Conservation (phyloP, 2,797 vertebrate species). For the Clarias pachynema region DNA sequence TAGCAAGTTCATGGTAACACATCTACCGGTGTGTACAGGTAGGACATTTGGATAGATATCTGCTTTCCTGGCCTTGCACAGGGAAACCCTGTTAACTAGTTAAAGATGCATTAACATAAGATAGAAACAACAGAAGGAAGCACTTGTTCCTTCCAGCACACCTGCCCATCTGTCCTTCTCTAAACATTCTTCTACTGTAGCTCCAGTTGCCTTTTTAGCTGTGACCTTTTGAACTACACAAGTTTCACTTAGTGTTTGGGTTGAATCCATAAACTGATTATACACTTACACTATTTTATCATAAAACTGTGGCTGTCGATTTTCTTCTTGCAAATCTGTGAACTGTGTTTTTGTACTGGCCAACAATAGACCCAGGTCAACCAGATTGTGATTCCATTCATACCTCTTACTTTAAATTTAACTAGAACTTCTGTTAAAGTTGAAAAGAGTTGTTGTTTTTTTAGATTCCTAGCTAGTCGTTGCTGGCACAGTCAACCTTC, state of each 20-base stretch:
- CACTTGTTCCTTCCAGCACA: background rate
- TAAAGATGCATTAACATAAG: background rate
- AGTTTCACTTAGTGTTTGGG: background rate
- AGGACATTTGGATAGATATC: background rate
- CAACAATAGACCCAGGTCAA: no score
- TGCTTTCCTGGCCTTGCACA: background rate
- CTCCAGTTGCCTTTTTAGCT: background rate
- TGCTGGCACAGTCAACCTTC: no score
- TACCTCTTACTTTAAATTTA: no score
- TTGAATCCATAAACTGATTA: no score
- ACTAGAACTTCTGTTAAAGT: no score
- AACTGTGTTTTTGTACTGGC: no score
- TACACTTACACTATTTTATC: no score
- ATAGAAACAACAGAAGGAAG: background rate
- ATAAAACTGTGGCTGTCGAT: no score
- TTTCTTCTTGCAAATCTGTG: no score
- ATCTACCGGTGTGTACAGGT: background rate
- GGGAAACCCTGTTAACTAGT: background rate
- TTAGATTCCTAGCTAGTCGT: no score
- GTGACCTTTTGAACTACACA: background rate
- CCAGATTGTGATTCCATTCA: no score
- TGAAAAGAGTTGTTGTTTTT: no score
- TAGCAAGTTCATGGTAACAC: background rate
- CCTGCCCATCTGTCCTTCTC: background rate
- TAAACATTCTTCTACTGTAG: background rate